Conservation (phyloP, 1,140 invertebrate species). For the Monomorium pharaonis region DNA sequence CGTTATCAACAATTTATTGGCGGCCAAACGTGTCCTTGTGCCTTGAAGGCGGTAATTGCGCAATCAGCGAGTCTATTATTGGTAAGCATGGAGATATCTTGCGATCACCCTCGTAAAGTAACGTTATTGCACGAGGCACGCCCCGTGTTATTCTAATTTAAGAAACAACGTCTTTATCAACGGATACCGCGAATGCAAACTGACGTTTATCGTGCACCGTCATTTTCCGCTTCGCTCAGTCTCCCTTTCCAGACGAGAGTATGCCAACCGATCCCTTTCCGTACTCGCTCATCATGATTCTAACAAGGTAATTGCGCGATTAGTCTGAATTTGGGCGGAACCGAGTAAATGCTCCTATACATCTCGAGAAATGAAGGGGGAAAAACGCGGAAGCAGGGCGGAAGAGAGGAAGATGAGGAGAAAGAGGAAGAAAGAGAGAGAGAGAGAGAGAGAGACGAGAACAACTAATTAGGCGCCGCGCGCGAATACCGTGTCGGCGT, state of each 20-base stretch:
- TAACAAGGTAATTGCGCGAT: constrained; percentile 70
- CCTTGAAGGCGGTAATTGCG: constrained; percentile 23
- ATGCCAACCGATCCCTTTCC: constrained; percentile 46
- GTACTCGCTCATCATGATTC: constrained; percentile 13
- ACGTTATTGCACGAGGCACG: not conserved
- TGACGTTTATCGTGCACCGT: not conserved
- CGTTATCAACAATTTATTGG: constrained; percentile 20
- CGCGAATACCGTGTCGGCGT: constrained; percentile 77
- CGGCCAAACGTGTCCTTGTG: constrained; percentile 20
- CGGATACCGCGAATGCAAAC: not conserved
- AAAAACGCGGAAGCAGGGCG: not conserved
- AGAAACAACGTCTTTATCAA: constrained; percentile 28
- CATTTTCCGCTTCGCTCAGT: constrained; percentile 15
- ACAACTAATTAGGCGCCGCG: constrained; percentile 81
- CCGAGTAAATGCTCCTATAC: constrained; percentile 53
- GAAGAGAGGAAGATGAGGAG: constrained; percentile 33
- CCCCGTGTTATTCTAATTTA: not conserved
- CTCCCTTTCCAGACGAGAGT: not conserved
- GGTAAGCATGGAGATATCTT: not conserved
- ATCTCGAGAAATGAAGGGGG: constrained; percentile 26
- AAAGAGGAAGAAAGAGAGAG: constrained; percentile 43
- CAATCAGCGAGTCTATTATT: constrained; percentile 26
- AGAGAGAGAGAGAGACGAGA: constrained; percentile 60
- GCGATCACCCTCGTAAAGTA: not conserved
- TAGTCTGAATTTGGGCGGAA: constrained; percentile 71